Percentiles rank a stretch among this genome's conserved stretches.
Conservation (phyloP, 2,113 vertebrate genomes). For the Corythaixoides concolor region DNA sequence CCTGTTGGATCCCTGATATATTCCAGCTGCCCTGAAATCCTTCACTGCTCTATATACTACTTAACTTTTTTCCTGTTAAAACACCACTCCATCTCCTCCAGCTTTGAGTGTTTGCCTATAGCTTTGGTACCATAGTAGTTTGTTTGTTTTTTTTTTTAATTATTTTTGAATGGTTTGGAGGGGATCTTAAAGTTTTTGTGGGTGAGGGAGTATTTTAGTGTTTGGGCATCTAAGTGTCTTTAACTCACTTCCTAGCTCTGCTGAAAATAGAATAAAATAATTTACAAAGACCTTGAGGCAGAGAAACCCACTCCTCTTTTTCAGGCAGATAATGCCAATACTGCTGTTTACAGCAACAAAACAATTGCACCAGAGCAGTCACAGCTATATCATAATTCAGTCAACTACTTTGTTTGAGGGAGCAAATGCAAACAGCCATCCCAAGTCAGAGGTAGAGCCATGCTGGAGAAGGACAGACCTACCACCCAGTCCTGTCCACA, state of each 20-base stretch:
- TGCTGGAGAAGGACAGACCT: not conserved
- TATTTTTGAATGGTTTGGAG: too few relatives aligned
- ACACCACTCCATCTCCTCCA: not conserved
- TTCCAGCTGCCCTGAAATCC: not conserved
- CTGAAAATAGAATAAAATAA: not conserved
- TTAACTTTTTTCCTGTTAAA: not conserved
- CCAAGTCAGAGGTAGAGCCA: not conserved
- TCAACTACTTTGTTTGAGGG: not conserved
- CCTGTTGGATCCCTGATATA: not conserved
- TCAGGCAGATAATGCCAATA: not conserved
- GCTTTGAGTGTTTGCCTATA: not conserved
- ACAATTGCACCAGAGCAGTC: not conserved
- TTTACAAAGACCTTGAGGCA: not conserved
- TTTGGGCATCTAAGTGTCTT: not conserved
- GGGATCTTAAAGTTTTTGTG: too few relatives aligned
- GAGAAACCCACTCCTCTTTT: not conserved
- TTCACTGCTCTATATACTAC: not conserved
- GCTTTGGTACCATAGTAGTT: not conserved
- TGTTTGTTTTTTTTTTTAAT: not conserved
- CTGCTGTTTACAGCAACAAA: not conserved
- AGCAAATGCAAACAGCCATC: not conserved
- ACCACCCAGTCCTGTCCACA: not conserved
- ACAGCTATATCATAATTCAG: not conserved
- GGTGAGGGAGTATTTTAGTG: not conserved
- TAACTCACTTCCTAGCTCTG: not conserved